These are phyloP conservation scores for Agrypnia vestita DNA, from an alignment of 1,140 invertebrate species.

Conservation along the genomic window DNA sequence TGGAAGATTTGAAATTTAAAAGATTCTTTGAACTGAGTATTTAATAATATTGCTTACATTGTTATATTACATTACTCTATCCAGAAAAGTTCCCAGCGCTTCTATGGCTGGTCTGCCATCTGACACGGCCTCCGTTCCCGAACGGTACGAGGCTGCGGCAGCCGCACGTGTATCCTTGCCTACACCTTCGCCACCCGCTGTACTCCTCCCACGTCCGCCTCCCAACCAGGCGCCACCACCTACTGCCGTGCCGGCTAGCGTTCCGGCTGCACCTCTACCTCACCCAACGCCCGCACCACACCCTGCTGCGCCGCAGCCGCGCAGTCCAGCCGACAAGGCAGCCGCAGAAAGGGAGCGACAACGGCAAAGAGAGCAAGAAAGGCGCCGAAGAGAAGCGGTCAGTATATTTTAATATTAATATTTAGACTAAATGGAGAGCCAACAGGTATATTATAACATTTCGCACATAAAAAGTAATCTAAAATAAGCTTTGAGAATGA, in stretches of 20 bases:
- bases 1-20: too few species aligned
- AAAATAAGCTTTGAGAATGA: too few species aligned
- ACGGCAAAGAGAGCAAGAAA: slow-evolving; percentile 89
- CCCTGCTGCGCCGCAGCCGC: slow-evolving; percentile 72
- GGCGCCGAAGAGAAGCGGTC: slow-evolving; percentile 92
- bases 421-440: not conserved
- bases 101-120: slow-evolving; percentile 23
- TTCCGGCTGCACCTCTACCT: slow-evolving; percentile 68
- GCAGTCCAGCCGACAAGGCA: slow-evolving; percentile 78
- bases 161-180: slow-evolving; percentile 40
- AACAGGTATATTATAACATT: too few species aligned
- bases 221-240: not conserved
- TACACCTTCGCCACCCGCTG: slow-evolving; percentile 29
- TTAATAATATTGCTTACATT: too few species aligned
- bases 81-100: slow-evolving; percentile 14
- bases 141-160: slow-evolving; percentile 56
- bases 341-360: slow-evolving; percentile 85
- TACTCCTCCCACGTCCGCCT: slow-evolving; percentile 63
- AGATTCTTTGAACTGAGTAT: too few species aligned
- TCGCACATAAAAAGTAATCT: too few species aligned
- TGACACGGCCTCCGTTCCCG: slow-evolving; percentile 14
- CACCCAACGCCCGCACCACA: not conserved
- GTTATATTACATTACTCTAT: not conserved
- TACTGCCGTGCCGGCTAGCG: slow-evolving; percentile 67
- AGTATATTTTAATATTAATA: slow-evolving; percentile 68